Percentiles rank a stretch among this genome's conserved stretches.
Conservation (phyloP, 2,797 vertebrate genomes). For the Myioborus miniatus region DNA sequence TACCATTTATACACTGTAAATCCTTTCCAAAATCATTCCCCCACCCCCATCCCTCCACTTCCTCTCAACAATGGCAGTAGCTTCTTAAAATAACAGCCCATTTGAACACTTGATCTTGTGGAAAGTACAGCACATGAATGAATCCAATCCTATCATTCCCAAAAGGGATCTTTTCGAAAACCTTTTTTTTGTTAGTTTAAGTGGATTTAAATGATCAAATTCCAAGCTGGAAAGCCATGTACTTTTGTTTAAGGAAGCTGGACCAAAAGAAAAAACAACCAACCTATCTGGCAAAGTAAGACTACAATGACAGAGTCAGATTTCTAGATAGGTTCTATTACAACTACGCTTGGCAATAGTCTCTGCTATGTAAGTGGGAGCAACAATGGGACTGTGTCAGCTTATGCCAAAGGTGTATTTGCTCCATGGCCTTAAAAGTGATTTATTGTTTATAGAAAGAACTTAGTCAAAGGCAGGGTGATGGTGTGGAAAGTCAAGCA, state of each 20-base stretch:
- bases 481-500: background rate
- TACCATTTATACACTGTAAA: background rate
- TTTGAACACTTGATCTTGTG: background rate
- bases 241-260: slow-evolving; percentile 36
- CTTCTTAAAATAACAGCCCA: slow-evolving; percentile 11
- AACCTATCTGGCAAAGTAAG: background rate
- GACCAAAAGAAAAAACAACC: background rate
- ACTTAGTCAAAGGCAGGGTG: background rate
- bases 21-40: background rate
- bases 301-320: slow-evolving; percentile 30
- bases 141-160: background rate
- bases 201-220: slow-evolving; percentile 1
- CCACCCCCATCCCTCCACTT: accelerated
- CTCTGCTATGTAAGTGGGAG: background rate
- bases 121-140: background rate
- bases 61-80: background rate
- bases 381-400: slow-evolving; percentile 17
- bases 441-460: slow-evolving; percentile 19
- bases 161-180: background rate
- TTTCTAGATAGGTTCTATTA: slow-evolving; percentile 38
- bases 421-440: slow-evolving; percentile 7
- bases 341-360: slow-evolving; percentile 6
- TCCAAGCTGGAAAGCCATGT: background rate
- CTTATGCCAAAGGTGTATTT: slow-evolving; percentile 27
- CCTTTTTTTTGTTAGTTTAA: background rate